phyloP scores from a whole-genome alignment of 2,113 vertebrate species.

The Cranoglanis bouderius region DNA sequence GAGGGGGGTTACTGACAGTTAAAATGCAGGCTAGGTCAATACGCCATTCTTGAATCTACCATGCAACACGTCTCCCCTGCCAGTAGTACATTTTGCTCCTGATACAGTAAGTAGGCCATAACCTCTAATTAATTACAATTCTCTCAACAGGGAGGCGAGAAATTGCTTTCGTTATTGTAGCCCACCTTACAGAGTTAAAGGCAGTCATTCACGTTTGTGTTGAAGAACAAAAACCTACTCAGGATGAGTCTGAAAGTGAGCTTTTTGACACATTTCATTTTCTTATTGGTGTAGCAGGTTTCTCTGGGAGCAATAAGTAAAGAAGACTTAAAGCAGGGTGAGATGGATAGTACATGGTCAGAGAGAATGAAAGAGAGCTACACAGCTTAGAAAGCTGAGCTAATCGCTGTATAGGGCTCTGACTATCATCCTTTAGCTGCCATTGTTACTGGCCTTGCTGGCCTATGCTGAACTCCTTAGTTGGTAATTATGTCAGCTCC shows the following conservation, averaged over 20 bases:
- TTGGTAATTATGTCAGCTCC: slow-evolving; percentile 76
- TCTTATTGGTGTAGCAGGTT: neutral
- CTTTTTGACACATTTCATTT: slow-evolving; percentile 15
- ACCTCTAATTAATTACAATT: slow-evolving; percentile 54
- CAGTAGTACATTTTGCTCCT: slow-evolving; percentile 64
- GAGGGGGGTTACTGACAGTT: slow-evolving; percentile 76
- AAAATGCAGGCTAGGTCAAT: slow-evolving; percentile 78
- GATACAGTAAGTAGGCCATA: slow-evolving; percentile 64
- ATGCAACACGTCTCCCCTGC: slow-evolving; percentile 66
- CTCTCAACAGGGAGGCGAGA: slow-evolving; percentile 22
- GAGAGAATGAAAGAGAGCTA: neutral
- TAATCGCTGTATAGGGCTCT: slow-evolving; percentile 43
- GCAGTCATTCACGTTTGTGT: neutral
- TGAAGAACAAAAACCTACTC: neutral
- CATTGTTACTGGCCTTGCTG: slow-evolving; percentile 62
- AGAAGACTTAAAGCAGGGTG: slow-evolving; percentile 6
- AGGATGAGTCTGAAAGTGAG: slow-evolving; percentile 26
- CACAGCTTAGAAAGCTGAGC: slow-evolving; percentile 38
- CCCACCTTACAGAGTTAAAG: slow-evolving; percentile 2
- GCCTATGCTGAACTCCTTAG: slow-evolving; percentile 65
- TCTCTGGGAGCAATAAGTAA: slow-evolving; percentile 32
- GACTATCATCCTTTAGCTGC: slow-evolving; percentile 48
- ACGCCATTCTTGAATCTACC: slow-evolving; percentile 72
- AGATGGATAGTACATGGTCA: slow-evolving; percentile 19
- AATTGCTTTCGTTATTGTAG: neutral